Evolutionary conservation across 2,113 vertebrate genomes (phyloP), one percentile per base, ranked within the genome.

Genomic region (Syngnathus floridae): DNA sequence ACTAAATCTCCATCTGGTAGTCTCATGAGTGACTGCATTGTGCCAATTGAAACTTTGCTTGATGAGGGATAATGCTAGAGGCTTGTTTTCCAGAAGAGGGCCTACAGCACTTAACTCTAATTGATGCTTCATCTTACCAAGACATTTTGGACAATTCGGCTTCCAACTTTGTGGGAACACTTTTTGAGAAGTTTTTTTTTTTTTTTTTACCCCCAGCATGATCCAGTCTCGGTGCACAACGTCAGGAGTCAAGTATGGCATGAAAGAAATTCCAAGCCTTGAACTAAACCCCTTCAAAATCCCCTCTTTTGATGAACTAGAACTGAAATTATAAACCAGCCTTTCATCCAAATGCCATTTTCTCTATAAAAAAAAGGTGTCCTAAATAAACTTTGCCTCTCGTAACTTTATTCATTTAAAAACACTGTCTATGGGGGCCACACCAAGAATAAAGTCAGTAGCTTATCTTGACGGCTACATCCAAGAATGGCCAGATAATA

Each of bases 401-500:
- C 63, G 49, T 26, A 78, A 73, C 70, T 67, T 54, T 37, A 52
- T 65, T 65, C 16, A 67, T 65, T 69, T 55, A 16, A 36, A 37
- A 55, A 2, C 36, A 21, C 21, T 19, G 46, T 69, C 70, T 73
- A 77, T 38, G 7, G 66, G 64, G 62, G 63, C 38, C 7, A 36
- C 35, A 0, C 35, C 67, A 64, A 65, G 31, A 80, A 75, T 65
- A 63, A 82, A 67, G 66, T 69, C 61, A 8, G 62, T 16, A 37
- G 62, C 57, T 62, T 69, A 64, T 74, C 73, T 65, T 64, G 63
- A 75, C 72, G 71, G 81, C 71, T 64, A 75, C 55, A 67, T 82
- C 78, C 75, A 81, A 41, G 84, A 85, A 81, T 70, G 36, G 43
- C 69, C 55, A 58, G 62, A 76, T 90, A 89, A 87, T 86, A 86